These are phyloP conservation scores for Matsumurasca onukii DNA, from an alignment of 1,140 invertebrate genomes.

Conservation along the genomic window DNA sequence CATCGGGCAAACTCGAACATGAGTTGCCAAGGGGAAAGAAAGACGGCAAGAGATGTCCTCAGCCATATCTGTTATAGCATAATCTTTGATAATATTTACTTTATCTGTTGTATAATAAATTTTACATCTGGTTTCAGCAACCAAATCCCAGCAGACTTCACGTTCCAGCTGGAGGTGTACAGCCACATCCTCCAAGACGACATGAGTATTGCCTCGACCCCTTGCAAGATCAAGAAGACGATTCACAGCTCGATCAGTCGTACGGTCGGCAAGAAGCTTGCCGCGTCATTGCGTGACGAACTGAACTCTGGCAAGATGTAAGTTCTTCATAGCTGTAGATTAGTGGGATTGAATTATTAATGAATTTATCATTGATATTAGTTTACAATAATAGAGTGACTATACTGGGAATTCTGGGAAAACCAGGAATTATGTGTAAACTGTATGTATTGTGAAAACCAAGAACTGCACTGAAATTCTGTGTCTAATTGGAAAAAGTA, in stretches of 20 bases:
- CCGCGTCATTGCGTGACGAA: slow-evolving; percentile 57
- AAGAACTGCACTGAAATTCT: too few species aligned
- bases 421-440: too few species aligned
- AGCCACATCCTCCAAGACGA: slow-evolving; percentile 68
- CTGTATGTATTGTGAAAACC: too few species aligned
- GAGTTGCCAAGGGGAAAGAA: too few species aligned
- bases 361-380: too few species aligned
- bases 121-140: slow-evolving; percentile 53
- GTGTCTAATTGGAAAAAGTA: too few species aligned
- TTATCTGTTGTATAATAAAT: slow-evolving; percentile 26
- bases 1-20: too few species aligned
- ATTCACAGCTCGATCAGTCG: slow-evolving; percentile 69
- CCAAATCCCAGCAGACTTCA: slow-evolving; percentile 63
- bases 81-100: neutral
- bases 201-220: slow-evolving; percentile 66
- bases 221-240: slow-evolving; percentile 65
- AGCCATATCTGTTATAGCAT: too few species aligned
- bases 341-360: slow-evolving; percentile 21
- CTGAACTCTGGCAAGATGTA: slow-evolving; percentile 54
- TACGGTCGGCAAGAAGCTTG: slow-evolving; percentile 65
- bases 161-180: slow-evolving; percentile 66
- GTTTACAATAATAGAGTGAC: too few species aligned
- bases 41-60: too few species aligned
- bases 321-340: slow-evolving; percentile 38
- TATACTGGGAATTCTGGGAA: too few species aligned